phyloP scores from a whole-genome alignment of 2,888 invertebrate genomes.

The Dione juno region DNA sequence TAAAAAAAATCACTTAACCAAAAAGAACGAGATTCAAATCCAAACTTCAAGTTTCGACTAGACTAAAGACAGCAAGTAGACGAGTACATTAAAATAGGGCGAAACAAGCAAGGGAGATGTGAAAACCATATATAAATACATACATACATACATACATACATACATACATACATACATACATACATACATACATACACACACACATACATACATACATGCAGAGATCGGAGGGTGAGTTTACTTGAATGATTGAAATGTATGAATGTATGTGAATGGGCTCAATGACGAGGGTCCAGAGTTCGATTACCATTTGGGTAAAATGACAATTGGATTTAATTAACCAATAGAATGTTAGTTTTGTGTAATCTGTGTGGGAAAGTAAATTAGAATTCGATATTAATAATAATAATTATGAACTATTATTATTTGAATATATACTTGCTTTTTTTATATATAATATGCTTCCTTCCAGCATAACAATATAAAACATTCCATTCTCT shows the following conservation, averaged over 20 bases:
- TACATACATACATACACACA: constrained; percentile 24
- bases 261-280: not conserved
- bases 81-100: constrained; percentile 10
- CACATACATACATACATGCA: too few relatives aligned
- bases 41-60: too few relatives aligned
- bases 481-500: too few relatives aligned
- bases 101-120: constrained; percentile 46
- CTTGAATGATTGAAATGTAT: constrained; percentile 27
- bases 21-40: too few relatives aligned
- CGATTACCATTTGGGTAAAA: constrained; percentile 14
- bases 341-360: not conserved
- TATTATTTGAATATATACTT: not conserved
- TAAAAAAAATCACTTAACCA: too few relatives aligned
- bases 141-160: not conserved
- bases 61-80: not conserved
- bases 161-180: constrained; percentile 12
- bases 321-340: constrained; percentile 14
- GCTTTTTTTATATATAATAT: not conserved
- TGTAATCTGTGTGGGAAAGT: not conserved
- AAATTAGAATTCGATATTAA: not conserved
- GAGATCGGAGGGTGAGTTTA: constrained; percentile 11
- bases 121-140: constrained; percentile 38
- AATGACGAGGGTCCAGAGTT: not conserved
- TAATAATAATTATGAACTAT: not conserved
- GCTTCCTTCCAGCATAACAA: too few relatives aligned